Evolutionary conservation across 2,113 vertebrate species (phyloP).

Genomic region (Micromys minutus): DNA sequence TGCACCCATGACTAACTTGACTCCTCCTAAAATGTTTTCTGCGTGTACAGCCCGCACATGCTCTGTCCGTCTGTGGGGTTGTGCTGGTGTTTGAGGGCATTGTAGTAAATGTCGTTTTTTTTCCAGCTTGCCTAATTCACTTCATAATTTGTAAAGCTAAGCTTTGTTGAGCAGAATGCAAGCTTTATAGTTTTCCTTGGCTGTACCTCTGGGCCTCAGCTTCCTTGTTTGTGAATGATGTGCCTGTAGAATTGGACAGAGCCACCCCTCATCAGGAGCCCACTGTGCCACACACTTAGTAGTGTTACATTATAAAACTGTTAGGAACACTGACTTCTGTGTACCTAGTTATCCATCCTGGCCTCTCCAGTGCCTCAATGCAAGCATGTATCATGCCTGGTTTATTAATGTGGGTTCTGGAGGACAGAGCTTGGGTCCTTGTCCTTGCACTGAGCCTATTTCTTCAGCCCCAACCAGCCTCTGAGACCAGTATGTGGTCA

Average conservation of each 20-base stretch:
- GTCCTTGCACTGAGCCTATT: no score
- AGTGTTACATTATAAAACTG: neutral
- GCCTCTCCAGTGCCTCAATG: neutral
- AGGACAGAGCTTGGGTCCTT: neutral
- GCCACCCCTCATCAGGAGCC: no score
- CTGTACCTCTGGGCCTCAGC: slow-evolving; percentile 9
- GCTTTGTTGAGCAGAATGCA: neutral
- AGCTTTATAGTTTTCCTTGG: neutral
- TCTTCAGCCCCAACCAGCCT: neutral
- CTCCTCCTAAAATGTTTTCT: slow-evolving; percentile 3
- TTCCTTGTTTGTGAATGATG: neutral
- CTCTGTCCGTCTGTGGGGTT: neutral
- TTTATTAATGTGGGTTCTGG: neutral
- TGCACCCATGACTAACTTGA: neutral
- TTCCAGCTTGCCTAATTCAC: neutral
- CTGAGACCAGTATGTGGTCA: neutral
- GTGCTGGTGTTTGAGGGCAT: neutral
- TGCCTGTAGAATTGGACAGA: neutral
- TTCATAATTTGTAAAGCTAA: neutral
- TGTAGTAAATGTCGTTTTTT: neutral
- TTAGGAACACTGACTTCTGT: neutral
- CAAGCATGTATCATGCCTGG: neutral
- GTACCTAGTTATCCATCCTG: neutral
- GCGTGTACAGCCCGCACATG: neutral
- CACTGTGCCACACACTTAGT: neutral